Evolutionary conservation across 2,888 invertebrate species (phyloP), one percentile per base, ranked within the genome.

Genomic region (Stenichneumon culpator): DNA sequence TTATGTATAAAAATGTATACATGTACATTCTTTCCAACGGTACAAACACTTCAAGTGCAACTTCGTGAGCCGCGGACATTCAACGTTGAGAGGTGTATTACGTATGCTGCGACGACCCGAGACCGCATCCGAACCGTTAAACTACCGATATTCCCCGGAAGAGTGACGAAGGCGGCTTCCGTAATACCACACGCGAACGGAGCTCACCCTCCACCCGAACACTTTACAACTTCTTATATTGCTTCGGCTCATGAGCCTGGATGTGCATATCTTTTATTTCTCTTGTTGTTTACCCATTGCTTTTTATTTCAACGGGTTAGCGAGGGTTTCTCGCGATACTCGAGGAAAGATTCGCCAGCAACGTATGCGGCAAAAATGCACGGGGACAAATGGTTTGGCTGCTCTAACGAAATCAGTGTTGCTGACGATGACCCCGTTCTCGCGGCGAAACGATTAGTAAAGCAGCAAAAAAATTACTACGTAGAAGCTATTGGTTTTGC

Each of bases 151-250:
- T 74, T 74, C 19, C 14, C 63, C 32, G 19, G 60, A 14, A 6
- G 47, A 63, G 63, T 47, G 74, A 74, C 44, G 63, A 47, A 28
- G 3, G 28, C 28, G 70, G 52, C n/a, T 19, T 72, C 54, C 57
- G 44, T 32, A 47, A 74, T 63, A 47, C 32, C 28, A 6, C 47
- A 11, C 32, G 63, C 47, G 14, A 63, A 16, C 63, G 47, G 28
- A 14, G 14, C n/a, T 32, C 32, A 1, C 14, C 11, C 63, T 32
- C 7, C 47, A 32, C 14, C 52, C 32, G n/a, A 60, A 16, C 60
- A n/a, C 47, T 50, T 74, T 47, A 47, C 63, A 74, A 74, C 47
- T 63, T 74, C 47, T 74, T 74, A 74, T 74, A 74, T 32, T 19
- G 63, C 63, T 28, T n/a, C 25, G 72, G 19, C 32, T 22, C 63